Evolutionary conservation across 2,888 invertebrate species (phyloP).

Genomic region (Halocaridina rubra): DNA sequence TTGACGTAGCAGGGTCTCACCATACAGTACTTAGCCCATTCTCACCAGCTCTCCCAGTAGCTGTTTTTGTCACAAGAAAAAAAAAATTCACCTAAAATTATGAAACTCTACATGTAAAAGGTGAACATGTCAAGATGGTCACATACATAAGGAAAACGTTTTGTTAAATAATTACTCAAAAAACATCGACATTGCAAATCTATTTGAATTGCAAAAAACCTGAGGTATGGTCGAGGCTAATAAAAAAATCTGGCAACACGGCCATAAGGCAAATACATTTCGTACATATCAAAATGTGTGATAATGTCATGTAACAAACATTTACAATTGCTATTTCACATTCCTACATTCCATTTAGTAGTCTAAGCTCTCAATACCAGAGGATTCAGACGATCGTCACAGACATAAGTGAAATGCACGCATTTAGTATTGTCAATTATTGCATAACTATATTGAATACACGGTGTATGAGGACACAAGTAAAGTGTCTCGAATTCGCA

Average conservation of each 20-base stretch:
- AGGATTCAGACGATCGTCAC: conserved; percentile 29
- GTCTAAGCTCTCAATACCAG: conserved; percentile 4
- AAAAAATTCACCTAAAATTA: too few relatives aligned
- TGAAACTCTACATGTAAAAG: background rate
- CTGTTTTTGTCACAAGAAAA: too few relatives aligned
- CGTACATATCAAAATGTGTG: background rate
- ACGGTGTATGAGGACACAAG: too few relatives aligned
- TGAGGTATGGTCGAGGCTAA: background rate
- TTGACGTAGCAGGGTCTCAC: too few relatives aligned
- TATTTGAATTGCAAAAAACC: background rate
- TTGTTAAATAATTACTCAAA: background rate
- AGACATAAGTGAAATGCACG: too few relatives aligned
- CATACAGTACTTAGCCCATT: too few relatives aligned
- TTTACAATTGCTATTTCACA: too few relatives aligned
- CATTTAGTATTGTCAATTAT: too few relatives aligned
- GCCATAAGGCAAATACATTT: background rate
- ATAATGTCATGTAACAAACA: background rate
- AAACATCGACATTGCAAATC: background rate
- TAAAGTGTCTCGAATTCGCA: too few relatives aligned
- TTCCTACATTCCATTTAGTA: conserved; percentile 29
- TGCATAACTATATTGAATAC: too few relatives aligned
- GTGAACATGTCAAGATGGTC: too few relatives aligned
- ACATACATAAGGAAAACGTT: background rate
- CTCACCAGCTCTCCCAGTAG: too few relatives aligned
- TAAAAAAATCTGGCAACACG: background rate